Base-by-base conservation (phyloP, 2,888 invertebrate species). In the Drosophila kuntzei region DNA sequence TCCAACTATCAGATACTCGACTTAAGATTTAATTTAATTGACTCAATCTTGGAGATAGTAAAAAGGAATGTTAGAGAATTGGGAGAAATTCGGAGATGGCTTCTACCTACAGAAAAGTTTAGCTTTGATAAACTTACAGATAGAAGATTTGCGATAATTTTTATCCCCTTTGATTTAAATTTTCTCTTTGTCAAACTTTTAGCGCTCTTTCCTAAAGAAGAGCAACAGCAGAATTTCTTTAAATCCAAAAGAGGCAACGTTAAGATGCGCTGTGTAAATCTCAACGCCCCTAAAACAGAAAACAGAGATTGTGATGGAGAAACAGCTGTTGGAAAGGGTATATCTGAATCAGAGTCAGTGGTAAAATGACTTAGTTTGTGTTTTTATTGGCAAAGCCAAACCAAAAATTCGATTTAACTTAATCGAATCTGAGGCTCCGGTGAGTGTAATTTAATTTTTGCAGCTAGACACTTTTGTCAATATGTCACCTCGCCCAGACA, bases 331-430 rank as follows among this genome's bases (percentile, higher is more conserved):
- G 12, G 16, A 18, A 11, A 29, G 6, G 11, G 12, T 29, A 47
- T 29, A 41, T 32, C 11, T 41, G 53, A 1, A 16, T 4, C 1
- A 22, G 14, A 36, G n/a, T 51, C 22, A 12, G 32, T 37, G 49
- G 32, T 29, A 49, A 51, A 70, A 25, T 65, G 64, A 47, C 49
- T 71, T 47, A 61, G 70, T 64, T 84, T 69, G 71, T 70, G 43
- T 71, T 77, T 79, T 76, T 76, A 78, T 87, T 69, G 67, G 37
- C 63, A 55, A 60, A 64, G 39, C 50, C 36, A 72, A 76, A 70
- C 57, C 64, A 54, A 84, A 72, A 70, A 84, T 68, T 79, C 74
- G 74, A 81, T 89, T 86, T 68, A 76, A 76, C 60, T 72, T 76
- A 89, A 88, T 80, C 44, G 70, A 84, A 71, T 80, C 62, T 43